Percentiles rank a stretch among this genome's conserved stretches.
Evolutionary conservation across 2,888 invertebrate genomes (phyloP).

Genomic region (Pseudeuparius sepicola): DNA sequence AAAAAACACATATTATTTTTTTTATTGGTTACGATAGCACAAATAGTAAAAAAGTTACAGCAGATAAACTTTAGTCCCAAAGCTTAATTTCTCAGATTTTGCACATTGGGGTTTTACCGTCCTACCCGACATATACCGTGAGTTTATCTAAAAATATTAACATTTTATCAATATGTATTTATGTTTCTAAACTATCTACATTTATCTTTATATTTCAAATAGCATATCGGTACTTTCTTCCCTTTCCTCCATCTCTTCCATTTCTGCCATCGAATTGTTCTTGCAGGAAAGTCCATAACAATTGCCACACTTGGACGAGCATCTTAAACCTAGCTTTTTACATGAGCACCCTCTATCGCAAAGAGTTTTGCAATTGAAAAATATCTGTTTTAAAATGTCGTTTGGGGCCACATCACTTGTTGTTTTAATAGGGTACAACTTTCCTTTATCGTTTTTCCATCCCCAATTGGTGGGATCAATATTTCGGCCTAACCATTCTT

Average conservation of each 20-base stretch:
- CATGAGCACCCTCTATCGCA: no score
- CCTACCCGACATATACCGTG: background rate
- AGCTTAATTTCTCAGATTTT: no score
- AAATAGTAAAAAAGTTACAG: slow-evolving; percentile 1
- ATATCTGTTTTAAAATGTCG: no score
- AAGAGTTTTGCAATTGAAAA: no score
- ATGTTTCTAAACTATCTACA: no score
- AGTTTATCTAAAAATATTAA: no score
- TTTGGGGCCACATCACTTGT: slow-evolving; percentile 7
- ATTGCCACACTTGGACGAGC: slow-evolving; percentile 7
- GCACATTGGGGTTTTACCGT: slow-evolving; percentile 3
- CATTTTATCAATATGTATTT: no score
- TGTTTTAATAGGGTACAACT: no score
- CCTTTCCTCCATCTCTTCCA: slow-evolving; percentile 3
- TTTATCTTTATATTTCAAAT: no score
- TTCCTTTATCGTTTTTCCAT: no score
- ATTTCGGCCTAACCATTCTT: no score
- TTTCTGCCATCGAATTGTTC: slow-evolving; percentile 3
- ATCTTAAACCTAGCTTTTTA: slow-evolving; percentile 5
- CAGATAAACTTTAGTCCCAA: slow-evolving; percentile 4
- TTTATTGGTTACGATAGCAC: slow-evolving; percentile 3
- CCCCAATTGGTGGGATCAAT: no score
- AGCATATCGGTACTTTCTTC: slow-evolving; percentile 1
- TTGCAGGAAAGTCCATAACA: slow-evolving; percentile 8
- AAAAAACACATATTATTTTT: slow-evolving; percentile 1